Conservation (phyloP, 92 coral and sea anemone species). For the Palythoa caribaeorum region DNA sequence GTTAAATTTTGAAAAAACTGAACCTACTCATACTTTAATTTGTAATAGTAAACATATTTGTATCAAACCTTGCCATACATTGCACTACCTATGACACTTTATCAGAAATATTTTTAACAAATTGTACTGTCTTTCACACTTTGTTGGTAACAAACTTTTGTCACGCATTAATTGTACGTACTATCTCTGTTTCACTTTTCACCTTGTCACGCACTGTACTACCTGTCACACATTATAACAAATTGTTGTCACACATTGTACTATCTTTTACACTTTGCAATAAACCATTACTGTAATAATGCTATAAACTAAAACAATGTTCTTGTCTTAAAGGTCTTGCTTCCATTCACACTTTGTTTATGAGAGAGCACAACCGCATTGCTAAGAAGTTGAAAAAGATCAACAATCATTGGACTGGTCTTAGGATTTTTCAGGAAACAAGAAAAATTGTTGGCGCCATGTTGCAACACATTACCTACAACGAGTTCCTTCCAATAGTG, state of each 20-base stretch:
- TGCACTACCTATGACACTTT: background rate
- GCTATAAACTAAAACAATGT: background rate
- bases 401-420: constrained; percentile 34
- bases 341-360: constrained; percentile 54
- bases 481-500: constrained; percentile 28
- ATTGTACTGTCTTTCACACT: background rate
- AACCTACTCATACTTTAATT: background rate
- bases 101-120: background rate
- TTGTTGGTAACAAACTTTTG: background rate
- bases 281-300: background rate
- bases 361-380: constrained; percentile 58
- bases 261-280: background rate
- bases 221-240: background rate
- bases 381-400: constrained; percentile 15
- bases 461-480: constrained; percentile 50
- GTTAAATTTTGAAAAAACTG: background rate
- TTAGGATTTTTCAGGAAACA: constrained; percentile 35
- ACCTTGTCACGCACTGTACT: background rate
- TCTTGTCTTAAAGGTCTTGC: constrained; percentile 21
- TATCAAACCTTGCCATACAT: background rate
- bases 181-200: too few relatives aligned
- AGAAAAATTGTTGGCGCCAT: constrained; percentile 55
- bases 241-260: background rate
- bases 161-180: too few relatives aligned
- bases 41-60: background rate